A percentile compares a stretch with the other conserved stretches of the same genome.
Conservation (phyloP, 1,140 invertebrate species). For the Drosophila pseudoananassae region DNA sequence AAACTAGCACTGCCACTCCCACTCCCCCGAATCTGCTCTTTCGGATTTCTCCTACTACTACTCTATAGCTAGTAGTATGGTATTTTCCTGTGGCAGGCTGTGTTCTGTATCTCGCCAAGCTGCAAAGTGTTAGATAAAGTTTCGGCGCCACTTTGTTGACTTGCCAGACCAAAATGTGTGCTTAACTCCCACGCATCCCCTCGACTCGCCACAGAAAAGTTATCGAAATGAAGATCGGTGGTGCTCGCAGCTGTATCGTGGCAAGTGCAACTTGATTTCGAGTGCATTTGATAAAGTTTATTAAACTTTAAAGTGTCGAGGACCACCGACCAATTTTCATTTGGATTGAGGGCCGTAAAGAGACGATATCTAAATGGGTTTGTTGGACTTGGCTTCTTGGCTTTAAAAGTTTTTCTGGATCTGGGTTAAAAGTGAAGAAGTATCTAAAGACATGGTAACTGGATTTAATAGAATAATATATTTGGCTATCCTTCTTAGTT, state of each 20-base stretch:
- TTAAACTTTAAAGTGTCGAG: constrained; percentile 44
- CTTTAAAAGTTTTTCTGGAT: background rate
- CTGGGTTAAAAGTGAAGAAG: too few species aligned
- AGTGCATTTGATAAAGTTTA: constrained; percentile 50
- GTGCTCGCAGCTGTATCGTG: constrained; percentile 37
- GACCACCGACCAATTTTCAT: constrained; percentile 5
- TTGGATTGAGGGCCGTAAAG: constrained; percentile 12
- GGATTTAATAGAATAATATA: too few species aligned
- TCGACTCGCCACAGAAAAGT: constrained; percentile 28
- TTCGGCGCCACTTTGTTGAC: constrained; percentile 75
- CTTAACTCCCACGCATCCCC: constrained; percentile 40
- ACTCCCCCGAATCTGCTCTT: background rate
- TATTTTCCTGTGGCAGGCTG: constrained; percentile 14
- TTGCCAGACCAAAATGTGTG: constrained; percentile 69
- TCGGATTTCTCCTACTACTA: background rate
- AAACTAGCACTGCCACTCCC: constrained; percentile 30
- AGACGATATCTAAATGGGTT: background rate
- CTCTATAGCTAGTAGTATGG: background rate
- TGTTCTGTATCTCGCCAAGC: constrained; percentile 54
- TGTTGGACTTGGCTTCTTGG: too few species aligned
- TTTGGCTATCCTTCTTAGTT: too few species aligned
- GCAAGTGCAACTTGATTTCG: constrained; percentile 46
- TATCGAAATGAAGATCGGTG: constrained; percentile 51
- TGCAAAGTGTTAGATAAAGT: constrained; percentile 74
- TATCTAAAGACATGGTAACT: too few species aligned